A percentile compares a stretch with the other conserved stretches of the same genome.
Conservation (phyloP, 2,113 vertebrate genomes). For the Leptodactylus fuscus region DNA sequence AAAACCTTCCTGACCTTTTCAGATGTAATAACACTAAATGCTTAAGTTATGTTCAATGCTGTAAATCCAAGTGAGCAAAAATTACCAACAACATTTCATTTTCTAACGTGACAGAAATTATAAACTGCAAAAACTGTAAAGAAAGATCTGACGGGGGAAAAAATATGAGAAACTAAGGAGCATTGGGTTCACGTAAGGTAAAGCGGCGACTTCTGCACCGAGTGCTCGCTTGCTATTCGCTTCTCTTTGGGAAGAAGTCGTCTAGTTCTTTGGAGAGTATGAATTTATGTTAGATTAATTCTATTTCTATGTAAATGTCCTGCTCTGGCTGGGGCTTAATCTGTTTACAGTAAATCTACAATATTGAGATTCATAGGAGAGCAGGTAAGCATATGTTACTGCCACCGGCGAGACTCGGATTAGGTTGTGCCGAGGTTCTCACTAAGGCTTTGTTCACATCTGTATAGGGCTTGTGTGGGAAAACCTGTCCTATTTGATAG, state of each 20-base stretch:
- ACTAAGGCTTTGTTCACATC: too few relatives aligned
- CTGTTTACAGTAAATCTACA: neutral
- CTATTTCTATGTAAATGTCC: neutral
- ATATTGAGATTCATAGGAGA: neutral
- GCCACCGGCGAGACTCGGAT: neutral
- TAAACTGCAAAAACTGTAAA: neutral
- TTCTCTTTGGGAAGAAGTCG: conserved; percentile 4
- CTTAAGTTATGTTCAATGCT: conserved; percentile 3
- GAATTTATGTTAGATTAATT: neutral
- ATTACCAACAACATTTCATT: neutral
- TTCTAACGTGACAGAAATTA: neutral
- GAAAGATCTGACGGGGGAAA: conserved; percentile 15
- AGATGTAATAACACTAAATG: conserved; percentile 24
- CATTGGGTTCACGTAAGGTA: conserved; percentile 17
- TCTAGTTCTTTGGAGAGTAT: neutral
- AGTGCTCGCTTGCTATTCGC: neutral
- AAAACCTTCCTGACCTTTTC: conserved; percentile 14
- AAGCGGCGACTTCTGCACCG: neutral
- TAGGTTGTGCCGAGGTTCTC: too few relatives aligned
- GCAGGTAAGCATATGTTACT: neutral
- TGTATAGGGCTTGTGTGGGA: too few relatives aligned
- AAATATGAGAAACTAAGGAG: neutral
- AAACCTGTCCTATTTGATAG: too few relatives aligned
- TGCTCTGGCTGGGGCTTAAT: neutral
- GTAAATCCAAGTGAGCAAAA: neutral